These are phyloP conservation scores for Cepaea nemoralis DNA, from an alignment of 1,140 invertebrate genomes.

Conservation along the genomic window DNA sequence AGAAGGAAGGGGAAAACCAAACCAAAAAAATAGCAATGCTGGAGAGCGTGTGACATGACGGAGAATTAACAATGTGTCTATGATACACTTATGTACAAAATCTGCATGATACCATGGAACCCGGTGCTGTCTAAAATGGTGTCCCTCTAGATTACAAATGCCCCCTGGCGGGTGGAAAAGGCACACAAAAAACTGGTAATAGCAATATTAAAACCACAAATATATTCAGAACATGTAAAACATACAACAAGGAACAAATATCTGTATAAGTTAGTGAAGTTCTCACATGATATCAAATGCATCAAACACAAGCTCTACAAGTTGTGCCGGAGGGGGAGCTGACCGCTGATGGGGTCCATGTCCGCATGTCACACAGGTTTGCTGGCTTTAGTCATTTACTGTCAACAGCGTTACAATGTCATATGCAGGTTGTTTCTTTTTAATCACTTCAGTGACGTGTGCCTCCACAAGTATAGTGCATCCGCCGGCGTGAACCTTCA, in stretches of 20 bases:
- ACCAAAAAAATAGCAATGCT: neutral
- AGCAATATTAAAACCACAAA: neutral
- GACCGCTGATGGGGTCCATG: too few relatives aligned
- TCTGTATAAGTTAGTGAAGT: neutral
- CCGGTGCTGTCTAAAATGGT: neutral
- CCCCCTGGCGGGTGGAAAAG: neutral
- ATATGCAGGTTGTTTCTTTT: too few relatives aligned
- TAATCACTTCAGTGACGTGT: too few relatives aligned
- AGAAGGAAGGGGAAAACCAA: too few relatives aligned
- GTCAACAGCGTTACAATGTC: too few relatives aligned
- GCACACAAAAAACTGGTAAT: neutral
- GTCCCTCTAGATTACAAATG: neutral
- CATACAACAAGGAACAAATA: neutral
- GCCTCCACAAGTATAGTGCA: too few relatives aligned
- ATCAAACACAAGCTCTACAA: too few relatives aligned
- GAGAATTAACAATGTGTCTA: neutral
- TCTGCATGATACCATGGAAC: neutral
- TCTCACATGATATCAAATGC: neutral
- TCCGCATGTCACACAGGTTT: too few relatives aligned
- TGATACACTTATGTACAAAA: neutral
- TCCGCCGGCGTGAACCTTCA: too few relatives aligned
- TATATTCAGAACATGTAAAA: neutral
- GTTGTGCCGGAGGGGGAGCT: too few relatives aligned
- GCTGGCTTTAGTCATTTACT: too few relatives aligned
- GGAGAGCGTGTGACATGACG: neutral